These are phyloP conservation scores for Folsomia candida DNA, from an alignment of 2,888 invertebrate genomes.

Conservation along the genomic window DNA sequence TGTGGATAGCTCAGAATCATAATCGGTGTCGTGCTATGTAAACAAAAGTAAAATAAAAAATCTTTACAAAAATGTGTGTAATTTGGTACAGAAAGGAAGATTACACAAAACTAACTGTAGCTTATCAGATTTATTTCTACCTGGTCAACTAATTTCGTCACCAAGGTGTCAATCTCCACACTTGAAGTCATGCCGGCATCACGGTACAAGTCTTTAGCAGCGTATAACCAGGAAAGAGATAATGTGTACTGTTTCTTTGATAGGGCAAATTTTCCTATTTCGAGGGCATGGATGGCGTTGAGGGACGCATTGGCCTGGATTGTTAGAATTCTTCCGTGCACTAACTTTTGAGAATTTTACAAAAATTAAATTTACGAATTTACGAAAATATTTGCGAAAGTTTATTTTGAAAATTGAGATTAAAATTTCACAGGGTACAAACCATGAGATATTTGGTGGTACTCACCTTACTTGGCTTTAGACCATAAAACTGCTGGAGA, in stretches of 20 bases:
- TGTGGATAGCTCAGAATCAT: neutral
- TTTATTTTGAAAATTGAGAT: too few species aligned
- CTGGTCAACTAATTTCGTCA: too few species aligned
- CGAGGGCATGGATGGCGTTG: neutral
- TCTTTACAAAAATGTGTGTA: too few species aligned
- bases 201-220: too few species aligned
- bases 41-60: too few species aligned
- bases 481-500: neutral
- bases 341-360: neutral
- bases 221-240: neutral
- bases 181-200: too few species aligned
- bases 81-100: too few species aligned
- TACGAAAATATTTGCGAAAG: neutral
- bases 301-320: neutral
- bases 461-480: neutral
- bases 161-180: too few species aligned
- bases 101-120: too few species aligned
- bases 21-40: neutral
- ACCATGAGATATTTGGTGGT: too few species aligned
- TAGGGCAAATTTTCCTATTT: neutral
- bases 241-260: neutral
- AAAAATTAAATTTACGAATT: neutral
- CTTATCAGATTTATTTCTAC: too few species aligned
- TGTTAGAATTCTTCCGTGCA: neutral
- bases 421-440: too few species aligned